phyloP scores from a whole-genome alignment of 2,888 invertebrate species.

The Acheta domesticus region DNA sequence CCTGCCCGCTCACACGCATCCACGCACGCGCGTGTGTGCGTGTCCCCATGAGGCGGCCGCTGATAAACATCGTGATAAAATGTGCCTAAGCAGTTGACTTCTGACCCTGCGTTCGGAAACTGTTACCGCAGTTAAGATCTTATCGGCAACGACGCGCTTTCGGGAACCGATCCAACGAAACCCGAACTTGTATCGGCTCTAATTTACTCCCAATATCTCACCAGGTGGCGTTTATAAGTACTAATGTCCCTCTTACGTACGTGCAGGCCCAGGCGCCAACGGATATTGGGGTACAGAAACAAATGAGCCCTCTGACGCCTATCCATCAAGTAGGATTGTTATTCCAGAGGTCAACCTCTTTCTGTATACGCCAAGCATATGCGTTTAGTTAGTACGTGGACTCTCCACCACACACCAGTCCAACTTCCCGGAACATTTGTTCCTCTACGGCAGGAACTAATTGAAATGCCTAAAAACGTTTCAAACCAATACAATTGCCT shows the following conservation, averaged over 20 bases:
- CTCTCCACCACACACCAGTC: too few relatives aligned
- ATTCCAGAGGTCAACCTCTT: not conserved
- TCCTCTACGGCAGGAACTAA: not conserved
- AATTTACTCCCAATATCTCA: conserved; percentile 18
- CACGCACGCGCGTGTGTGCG: not conserved
- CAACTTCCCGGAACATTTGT: not conserved
- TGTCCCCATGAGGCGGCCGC: not conserved
- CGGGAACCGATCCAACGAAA: conserved; percentile 5
- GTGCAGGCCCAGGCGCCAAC: not conserved
- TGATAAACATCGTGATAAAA: not conserved
- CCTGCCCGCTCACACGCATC: too few relatives aligned
- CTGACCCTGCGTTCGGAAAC: conserved; percentile 18
- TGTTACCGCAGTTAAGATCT: conserved; percentile 5
- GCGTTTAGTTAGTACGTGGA: too few relatives aligned
- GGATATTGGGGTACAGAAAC: not conserved
- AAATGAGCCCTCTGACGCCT: not conserved
- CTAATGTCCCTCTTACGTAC: not conserved
- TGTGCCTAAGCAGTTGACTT: conserved; percentile 18
- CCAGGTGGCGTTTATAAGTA: not conserved
- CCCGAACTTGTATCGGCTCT: not conserved
- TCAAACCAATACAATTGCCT: conserved; percentile 2
- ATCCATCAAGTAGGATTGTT: not conserved
- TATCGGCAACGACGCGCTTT: not conserved
- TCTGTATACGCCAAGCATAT: not conserved
- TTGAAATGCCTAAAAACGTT: not conserved